Percentiles rank a stretch among this genome's conserved stretches.
phyloP scores from a whole-genome alignment of 2,797 vertebrate species.

The Gymnothorax javanicus region DNA sequence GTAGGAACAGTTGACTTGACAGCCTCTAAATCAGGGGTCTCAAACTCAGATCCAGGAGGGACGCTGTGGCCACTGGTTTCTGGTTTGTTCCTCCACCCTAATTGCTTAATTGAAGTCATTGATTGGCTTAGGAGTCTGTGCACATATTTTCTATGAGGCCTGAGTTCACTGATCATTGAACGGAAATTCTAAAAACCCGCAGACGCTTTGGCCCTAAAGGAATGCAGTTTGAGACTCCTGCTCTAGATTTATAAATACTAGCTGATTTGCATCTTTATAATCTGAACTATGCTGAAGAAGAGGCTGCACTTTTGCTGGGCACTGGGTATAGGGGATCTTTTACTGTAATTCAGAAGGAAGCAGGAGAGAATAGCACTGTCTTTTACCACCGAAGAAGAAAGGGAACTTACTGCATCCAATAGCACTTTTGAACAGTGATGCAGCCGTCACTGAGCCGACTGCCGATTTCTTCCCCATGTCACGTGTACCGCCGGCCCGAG shows the following conservation, averaged over 20 bases:
- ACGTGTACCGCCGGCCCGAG: background rate
- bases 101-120: too few relatives aligned
- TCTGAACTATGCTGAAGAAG: slow-evolving; percentile 65
- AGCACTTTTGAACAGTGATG: background rate
- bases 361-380: slow-evolving; percentile 62
- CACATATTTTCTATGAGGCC: too few relatives aligned
- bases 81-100: too few relatives aligned
- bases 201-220: too few relatives aligned
- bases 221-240: too few relatives aligned
- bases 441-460: background rate
- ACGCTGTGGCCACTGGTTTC: too few relatives aligned
- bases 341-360: slow-evolving; percentile 69
- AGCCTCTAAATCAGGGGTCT: background rate
- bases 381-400: background rate
- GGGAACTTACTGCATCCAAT: background rate
- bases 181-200: too few relatives aligned
- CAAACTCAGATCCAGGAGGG: too few relatives aligned
- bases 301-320: slow-evolving; percentile 51
- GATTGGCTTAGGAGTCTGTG: too few relatives aligned
- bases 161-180: too few relatives aligned
- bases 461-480: background rate
- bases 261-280: slow-evolving; percentile 64
- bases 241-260: slow-evolving; percentile 43
- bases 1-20: background rate
- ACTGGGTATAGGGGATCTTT: slow-evolving; percentile 61